Base-by-base conservation (phyloP, 2,113 vertebrate species). In the Mandrillus leucophaeus region DNA sequence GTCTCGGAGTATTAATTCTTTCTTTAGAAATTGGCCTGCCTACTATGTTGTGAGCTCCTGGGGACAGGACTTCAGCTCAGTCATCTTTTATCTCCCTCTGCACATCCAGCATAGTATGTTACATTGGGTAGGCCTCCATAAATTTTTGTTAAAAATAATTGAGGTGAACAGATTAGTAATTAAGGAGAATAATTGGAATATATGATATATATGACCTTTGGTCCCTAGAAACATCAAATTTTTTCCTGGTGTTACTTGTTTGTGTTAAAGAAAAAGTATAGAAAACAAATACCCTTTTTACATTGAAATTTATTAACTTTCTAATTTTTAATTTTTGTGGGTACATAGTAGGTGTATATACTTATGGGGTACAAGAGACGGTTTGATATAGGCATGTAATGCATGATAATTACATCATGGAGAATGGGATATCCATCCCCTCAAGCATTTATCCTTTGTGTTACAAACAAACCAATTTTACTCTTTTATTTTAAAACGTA, bases 141-240 rank as follows among this genome's bases (percentile, higher is more conserved):
- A 66, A 72, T 96, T 97, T 91, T 68, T 95, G 73, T 97, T 96
- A 94, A 86, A 93, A 89, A 79, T 89, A 81, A 86, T 61, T 89
- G 76, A 89, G 50, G 61, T 89, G 30, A 96, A 50, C 81, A 70
- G 75, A 78, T 87, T 66, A 88, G 80, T 95, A 95, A 92, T 85
- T 96, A 95, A 95, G 68, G 92, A 83, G 52, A 97, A 78, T 89
- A 95, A 95, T 90, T 96, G 81, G 50, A 68, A 92, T 96, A 59
- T 96, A 90, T 93, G 68, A 57, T 88, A 13, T 43, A n/a, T 57
- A 35, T 93, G 92, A 96, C 32, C 84, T 82, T 87, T 93, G 79
- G 83, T 85, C 13, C 90, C 95, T 93, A 85, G 80, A 85, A 97
- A 95, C 59, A 85, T 68, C 57, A 75, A 0, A 43, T 88, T 96